Conservation (phyloP, 2,797 vertebrate species). For the Poeciliopsis paucimaculata region DNA sequence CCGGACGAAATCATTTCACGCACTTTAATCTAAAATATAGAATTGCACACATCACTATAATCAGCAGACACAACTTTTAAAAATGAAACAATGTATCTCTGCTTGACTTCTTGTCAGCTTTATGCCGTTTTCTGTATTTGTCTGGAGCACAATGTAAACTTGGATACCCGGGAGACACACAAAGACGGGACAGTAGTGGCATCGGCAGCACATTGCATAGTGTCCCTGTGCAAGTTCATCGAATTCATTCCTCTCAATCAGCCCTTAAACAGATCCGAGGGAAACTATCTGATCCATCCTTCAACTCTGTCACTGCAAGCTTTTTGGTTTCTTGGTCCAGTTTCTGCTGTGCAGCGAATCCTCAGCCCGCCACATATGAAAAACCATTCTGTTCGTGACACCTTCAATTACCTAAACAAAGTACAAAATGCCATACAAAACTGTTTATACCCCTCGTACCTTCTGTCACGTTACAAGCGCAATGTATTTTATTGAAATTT, state of each 20-base stretch:
- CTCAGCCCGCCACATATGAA: background rate
- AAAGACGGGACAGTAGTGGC: constrained; percentile 29
- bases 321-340: constrained; percentile 51
- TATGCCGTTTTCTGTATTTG: constrained; percentile 12
- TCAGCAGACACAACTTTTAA: constrained; percentile 33
- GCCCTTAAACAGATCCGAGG: constrained; percentile 63
- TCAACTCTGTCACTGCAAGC: constrained; percentile 13
- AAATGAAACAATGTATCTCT: constrained; percentile 36
- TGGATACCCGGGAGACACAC: constrained; percentile 49
- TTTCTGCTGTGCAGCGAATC: constrained; percentile 8
- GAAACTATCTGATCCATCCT: constrained; percentile 14
- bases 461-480: background rate
- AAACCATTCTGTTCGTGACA: background rate
- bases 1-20: constrained; percentile 33
- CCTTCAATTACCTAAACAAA: constrained; percentile 5
- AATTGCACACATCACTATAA: constrained; percentile 67
- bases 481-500: background rate
- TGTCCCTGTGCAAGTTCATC: constrained; percentile 71
- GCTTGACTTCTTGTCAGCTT: constrained; percentile 63
- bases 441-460: background rate
- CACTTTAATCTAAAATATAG: constrained; percentile 48
- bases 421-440: background rate
- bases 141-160: constrained; percentile 64
- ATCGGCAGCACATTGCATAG: constrained; percentile 69
- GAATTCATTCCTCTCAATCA: constrained; percentile 40